Evolutionary conservation across 1,140 invertebrate genomes (phyloP), one percentile per base, ranked within the genome.

Genomic region (Trichonephila clavipes): DNA sequence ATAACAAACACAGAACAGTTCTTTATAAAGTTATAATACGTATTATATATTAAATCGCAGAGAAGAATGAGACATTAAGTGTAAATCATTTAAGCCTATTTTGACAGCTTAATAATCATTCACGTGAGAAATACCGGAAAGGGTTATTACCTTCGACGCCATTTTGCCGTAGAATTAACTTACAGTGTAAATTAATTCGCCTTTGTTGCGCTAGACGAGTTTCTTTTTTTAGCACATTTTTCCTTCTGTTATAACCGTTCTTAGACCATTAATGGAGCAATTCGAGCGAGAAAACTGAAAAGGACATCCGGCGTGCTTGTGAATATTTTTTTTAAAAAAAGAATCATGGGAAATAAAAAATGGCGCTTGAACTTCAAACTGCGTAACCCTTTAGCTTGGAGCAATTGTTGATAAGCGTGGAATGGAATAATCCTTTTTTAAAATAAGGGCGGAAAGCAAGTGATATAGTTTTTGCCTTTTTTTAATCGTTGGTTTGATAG

Each of bases 241-340:
- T 28, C 24, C 40, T 83, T 59, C n/a, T 83, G 40, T 58, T 83
- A 10, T 18, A 59, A 83, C 82, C 44, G 82, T 83, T 83, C 24
- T 77, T 40, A 40, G 72, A 8, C 82, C 44, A 83, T 83, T 83
- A 83, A 16, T 58, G 10, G 21, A 18, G 44, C 44, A 83, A 83
- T 19, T 83, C 82, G 82, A 82, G 77, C 44, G 72, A 51, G 51
- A 10, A 51, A 12, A 51, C 10, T 7, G 14, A 83, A 59, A 58
- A 83, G 21, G 82, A 83, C 82, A 83, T 83, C 82, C 82, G 82
- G 82, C 51, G 82, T 12, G 2, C 51, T 51, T 51, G 5, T 7
- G 51, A 51, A 51, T 51, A 51, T 77, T 7, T 28, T n/a, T 34
- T 6, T 34, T 16, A 77, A 83, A 44, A 51, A 19, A 19, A 83